A percentile compares a stretch with the other conserved stretches of the same genome.
phyloP scores from a whole-genome alignment of 1,140 invertebrate genomes.

The Zaprionus ghesquierei region DNA sequence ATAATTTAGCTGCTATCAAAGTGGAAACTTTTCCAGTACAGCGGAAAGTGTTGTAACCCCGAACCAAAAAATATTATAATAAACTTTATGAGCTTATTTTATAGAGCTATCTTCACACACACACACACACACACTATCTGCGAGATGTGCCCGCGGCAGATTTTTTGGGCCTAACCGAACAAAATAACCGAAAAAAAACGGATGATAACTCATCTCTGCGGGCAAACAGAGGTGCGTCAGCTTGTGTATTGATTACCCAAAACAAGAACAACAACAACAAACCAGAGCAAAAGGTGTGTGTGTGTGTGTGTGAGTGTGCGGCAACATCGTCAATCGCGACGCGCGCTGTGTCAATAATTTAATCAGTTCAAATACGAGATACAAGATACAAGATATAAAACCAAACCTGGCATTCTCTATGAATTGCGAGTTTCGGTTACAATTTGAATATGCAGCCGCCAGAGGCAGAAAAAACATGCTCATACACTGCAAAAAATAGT shows the following conservation, averaged over 20 bases:
- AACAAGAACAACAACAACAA: slow-evolving; percentile 13
- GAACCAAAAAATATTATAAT: background rate
- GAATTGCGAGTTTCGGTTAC: slow-evolving; percentile 40
- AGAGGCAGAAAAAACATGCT: background rate
- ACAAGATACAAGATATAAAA: slow-evolving; percentile 42
- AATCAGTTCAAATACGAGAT: slow-evolving; percentile 75
- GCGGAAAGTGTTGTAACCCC: background rate
- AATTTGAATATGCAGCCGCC: slow-evolving; percentile 64
- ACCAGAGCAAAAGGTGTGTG: slow-evolving; percentile 54
- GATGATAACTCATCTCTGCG: slow-evolving; percentile 42
- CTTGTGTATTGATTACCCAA: background rate
- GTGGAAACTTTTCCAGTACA: background rate
- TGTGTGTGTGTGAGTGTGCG: slow-evolving; percentile 8
- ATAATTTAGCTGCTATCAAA: background rate
- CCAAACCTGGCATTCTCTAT: background rate
- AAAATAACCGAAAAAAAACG: background rate
- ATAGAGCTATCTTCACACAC: background rate
- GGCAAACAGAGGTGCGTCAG: slow-evolving; percentile 35
- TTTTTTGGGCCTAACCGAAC: background rate
- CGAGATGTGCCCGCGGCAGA: background rate
- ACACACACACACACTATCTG: background rate
- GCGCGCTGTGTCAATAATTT: slow-evolving; percentile 68
- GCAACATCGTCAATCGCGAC: slow-evolving; percentile 34
- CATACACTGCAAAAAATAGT: background rate
- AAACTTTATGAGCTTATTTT: background rate